Conservation (phyloP, 37 sponge, comb jelly and placozoan genomes). For the Mnemiopsis leidyi region DNA sequence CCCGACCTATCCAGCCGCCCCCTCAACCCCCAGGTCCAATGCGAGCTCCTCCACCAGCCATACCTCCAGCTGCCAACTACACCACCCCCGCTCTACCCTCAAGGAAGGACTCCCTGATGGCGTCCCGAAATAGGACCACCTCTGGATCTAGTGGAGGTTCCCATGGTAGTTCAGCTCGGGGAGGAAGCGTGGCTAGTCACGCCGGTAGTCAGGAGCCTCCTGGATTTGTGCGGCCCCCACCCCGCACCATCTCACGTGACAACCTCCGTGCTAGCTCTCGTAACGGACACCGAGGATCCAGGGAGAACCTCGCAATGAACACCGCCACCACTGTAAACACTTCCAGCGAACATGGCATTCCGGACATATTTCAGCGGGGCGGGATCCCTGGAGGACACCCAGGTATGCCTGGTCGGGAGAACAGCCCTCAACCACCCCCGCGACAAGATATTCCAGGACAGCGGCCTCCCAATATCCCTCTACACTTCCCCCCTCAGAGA, state of each 20-base stretch:
- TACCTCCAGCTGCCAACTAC: constrained; percentile 11
- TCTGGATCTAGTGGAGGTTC: not conserved
- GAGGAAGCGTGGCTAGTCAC: not conserved
- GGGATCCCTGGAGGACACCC: not conserved
- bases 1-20: not conserved
- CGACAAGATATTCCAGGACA: too few relatives aligned
- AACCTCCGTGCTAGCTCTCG: not conserved
- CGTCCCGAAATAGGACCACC: not conserved
- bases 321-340: constrained; percentile 7
- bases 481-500: not conserved
- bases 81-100: constrained; percentile 1
- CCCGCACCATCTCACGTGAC: not conserved
- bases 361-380: not conserved
- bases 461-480: not conserved
- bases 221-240: not conserved
- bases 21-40: not conserved
- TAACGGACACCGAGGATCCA: not conserved
- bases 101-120: constrained; percentile 27
- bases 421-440: not conserved
- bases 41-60: constrained; percentile 16
- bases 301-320: not conserved
- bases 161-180: not conserved
- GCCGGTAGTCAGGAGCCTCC: not conserved
- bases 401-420: not conserved
- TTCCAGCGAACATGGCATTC: not conserved